A percentile compares a stretch with the other conserved stretches of the same genome.
Evolutionary conservation across 2,797 vertebrate genomes (phyloP).

Genomic region (Limosa lapponica): DNA sequence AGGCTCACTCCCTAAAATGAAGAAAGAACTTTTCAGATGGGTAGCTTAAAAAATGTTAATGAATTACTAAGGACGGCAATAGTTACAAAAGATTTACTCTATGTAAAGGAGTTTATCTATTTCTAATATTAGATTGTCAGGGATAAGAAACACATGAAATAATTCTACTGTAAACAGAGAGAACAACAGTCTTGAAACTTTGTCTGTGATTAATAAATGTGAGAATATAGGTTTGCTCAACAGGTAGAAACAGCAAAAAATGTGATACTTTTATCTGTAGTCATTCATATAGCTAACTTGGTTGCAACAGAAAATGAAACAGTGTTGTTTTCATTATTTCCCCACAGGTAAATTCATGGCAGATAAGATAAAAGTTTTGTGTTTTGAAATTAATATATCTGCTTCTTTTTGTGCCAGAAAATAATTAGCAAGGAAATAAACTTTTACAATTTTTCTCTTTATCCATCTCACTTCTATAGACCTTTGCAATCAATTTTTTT

Average conservation of each 20-base stretch:
- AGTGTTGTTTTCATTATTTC: background rate
- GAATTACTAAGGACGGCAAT: background rate
- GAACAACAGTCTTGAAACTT: background rate
- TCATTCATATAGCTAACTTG: background rate
- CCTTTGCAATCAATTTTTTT: background rate
- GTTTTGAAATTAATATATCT: background rate
- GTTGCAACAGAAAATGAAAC: background rate
- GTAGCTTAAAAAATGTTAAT: background rate
- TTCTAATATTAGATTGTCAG: background rate
- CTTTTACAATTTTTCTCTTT: background rate
- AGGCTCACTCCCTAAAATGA: background rate
- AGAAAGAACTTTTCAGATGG: background rate
- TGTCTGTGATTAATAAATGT: background rate
- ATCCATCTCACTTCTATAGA: background rate
- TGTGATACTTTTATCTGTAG: background rate
- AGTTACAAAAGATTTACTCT: background rate
- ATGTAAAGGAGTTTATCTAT: background rate
- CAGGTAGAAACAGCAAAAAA: background rate
- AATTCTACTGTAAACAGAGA: background rate
- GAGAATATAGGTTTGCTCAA: background rate
- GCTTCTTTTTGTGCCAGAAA: background rate
- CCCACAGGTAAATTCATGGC: background rate
- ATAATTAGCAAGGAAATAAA: background rate
- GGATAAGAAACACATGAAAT: background rate
- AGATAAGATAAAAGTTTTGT: background rate